Evolutionary conservation across 2,888 invertebrate genomes (phyloP).

Genomic region (Minunthozetes semirufus): DNA sequence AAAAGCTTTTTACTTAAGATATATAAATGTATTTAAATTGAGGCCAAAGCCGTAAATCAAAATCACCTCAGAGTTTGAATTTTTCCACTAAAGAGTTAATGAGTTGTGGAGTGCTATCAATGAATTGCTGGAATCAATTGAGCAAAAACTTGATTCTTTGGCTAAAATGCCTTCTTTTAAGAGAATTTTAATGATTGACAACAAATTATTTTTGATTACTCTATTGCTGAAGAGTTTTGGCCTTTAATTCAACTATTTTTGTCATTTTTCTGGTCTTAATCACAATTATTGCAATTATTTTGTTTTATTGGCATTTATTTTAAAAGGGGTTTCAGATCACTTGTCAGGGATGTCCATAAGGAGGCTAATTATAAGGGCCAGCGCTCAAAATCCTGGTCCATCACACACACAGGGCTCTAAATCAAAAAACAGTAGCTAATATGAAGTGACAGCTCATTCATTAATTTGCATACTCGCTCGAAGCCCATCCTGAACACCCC

Average conservation of each 20-base stretch:
- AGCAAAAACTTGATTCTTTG: not conserved
- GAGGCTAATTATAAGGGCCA: too few relatives aligned
- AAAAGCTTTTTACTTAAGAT: too few relatives aligned
- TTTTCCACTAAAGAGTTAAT: not conserved
- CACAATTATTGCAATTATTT: not conserved
- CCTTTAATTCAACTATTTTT: not conserved
- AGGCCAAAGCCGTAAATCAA: constrained; percentile 25
- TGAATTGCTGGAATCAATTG: not conserved
- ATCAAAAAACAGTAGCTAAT: too few relatives aligned
- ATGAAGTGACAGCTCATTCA: too few relatives aligned
- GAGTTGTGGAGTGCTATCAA: not conserved
- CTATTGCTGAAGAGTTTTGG: not conserved
- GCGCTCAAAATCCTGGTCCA: too few relatives aligned
- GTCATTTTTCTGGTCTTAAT: not conserved
- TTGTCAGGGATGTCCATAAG: too few relatives aligned
- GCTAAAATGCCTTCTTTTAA: not conserved
- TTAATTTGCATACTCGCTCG: too few relatives aligned
- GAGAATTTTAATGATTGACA: not conserved
- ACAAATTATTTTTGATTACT: not conserved
- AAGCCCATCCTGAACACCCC: too few relatives aligned
- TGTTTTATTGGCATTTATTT: too few relatives aligned
- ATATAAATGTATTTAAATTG: not conserved
- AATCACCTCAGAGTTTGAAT: not conserved
- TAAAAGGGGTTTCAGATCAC: too few relatives aligned
- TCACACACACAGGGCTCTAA: too few relatives aligned